phyloP scores from a whole-genome alignment of 2,113 vertebrate species.

The Peromyscus californicus region DNA sequence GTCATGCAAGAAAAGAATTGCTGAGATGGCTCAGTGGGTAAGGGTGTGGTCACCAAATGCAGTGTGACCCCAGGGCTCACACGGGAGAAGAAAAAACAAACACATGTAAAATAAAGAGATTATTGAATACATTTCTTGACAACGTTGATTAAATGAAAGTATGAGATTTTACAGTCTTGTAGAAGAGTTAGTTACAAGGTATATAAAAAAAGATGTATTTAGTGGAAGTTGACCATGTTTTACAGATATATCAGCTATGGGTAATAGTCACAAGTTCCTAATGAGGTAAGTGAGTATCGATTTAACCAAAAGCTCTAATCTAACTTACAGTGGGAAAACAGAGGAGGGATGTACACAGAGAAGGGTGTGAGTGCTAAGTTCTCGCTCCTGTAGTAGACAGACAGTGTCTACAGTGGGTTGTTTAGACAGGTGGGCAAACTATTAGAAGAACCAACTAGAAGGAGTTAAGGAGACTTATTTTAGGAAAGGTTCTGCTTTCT shows the following conservation, averaged over 20 bases:
- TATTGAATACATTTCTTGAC: not conserved
- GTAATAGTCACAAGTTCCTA: not conserved
- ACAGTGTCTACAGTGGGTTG: not conserved
- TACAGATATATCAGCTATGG: not conserved
- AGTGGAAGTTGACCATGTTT: not conserved
- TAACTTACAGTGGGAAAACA: slow-evolving; percentile 18
- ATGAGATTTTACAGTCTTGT: slow-evolving; percentile 3
- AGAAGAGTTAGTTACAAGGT: slow-evolving; percentile 26
- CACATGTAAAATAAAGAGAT: not conserved
- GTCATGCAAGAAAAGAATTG: not conserved
- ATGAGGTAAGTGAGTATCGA: slow-evolving; percentile 6
- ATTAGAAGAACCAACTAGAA: not conserved
- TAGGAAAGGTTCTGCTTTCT: not conserved
- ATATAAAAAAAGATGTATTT: not conserved
- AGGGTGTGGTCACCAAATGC: not conserved
- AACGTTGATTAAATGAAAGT: slow-evolving; percentile 9
- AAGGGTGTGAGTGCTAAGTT: not conserved
- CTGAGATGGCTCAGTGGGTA: not conserved
- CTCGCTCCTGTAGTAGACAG: not conserved
- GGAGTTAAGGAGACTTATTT: not conserved
- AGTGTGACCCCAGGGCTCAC: not conserved
- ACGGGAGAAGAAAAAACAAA: not conserved
- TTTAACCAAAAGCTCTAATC: slow-evolving; percentile 7
- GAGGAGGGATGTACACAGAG: not conserved
- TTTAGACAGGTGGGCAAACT: not conserved